Conservation (phyloP, 37 sponge, comb jelly and placozoan genomes). For the Hexactinellida sp. region DNA sequence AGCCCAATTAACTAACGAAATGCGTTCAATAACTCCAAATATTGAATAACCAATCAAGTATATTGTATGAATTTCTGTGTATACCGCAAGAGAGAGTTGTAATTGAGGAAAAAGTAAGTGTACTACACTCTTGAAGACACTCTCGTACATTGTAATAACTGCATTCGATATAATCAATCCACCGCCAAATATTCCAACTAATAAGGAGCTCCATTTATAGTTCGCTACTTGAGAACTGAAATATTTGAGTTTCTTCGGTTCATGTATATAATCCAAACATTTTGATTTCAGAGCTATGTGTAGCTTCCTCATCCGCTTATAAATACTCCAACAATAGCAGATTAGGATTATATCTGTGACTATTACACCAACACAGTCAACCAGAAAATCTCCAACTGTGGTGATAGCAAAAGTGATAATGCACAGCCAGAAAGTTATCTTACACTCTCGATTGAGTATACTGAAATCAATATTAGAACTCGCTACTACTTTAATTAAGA, state of each 20-base stretch:
- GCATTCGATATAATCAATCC: not conserved
- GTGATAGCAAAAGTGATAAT: not conserved
- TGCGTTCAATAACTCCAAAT: not conserved
- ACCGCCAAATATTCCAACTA: not conserved
- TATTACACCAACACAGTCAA: not conserved
- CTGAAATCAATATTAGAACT: not conserved
- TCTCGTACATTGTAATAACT: not conserved
- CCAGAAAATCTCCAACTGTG: not conserved
- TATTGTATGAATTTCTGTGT: not conserved
- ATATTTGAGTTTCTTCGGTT: not conserved
- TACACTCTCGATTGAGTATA: not conserved
- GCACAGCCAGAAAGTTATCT: not conserved
- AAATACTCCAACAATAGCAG: not conserved
- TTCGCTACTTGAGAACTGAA: not conserved
- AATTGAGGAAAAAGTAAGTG: not conserved
- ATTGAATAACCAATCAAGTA: not conserved
- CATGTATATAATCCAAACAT: not conserved
- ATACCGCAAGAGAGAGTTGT: not conserved
- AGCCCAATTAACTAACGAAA: not conserved
- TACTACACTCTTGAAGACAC: not conserved
- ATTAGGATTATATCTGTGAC: not conserved
- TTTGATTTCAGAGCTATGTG: not conserved
- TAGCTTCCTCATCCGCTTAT: not conserved
- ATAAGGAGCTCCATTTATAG: not conserved
- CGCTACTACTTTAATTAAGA: not conserved